A percentile compares a stretch with the other conserved stretches of the same genome.
Conservation (phyloP, 1,140 invertebrate genomes). For the Drosophila santomea region DNA sequence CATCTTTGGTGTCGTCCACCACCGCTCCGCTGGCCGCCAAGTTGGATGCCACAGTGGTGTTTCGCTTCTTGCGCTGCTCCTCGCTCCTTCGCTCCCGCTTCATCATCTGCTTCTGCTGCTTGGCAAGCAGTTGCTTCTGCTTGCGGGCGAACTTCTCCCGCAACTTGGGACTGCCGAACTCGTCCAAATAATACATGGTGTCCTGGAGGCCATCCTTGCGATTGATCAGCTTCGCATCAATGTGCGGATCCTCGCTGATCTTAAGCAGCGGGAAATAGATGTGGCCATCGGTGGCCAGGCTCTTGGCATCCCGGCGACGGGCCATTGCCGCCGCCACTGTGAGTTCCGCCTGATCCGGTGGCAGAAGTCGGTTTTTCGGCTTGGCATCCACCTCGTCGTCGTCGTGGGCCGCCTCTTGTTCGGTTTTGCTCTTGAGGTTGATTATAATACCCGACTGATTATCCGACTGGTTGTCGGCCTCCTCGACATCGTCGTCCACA, state of each 20-base stretch:
- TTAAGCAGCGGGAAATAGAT: conserved; percentile 78
- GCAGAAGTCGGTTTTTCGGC: conserved; percentile 18
- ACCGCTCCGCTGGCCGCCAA: conserved; percentile 65
- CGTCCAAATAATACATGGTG: conserved; percentile 84
- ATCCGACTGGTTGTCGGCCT: conserved; percentile 60
- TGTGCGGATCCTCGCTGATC: conserved; percentile 77
- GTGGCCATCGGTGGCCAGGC: conserved; percentile 71
- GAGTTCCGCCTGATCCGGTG: conserved; percentile 51
- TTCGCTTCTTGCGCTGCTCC: conserved; percentile 76
- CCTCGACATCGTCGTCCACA: conserved; percentile 68
- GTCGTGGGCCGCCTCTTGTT: neutral
- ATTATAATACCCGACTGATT: conserved; percentile 68
- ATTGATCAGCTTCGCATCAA: conserved; percentile 81
- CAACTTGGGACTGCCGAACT: conserved; percentile 83
- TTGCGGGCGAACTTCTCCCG: conserved; percentile 81
- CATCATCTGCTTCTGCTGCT: conserved; percentile 62
- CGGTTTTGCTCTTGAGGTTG: conserved; percentile 35
- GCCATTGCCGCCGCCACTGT: conserved; percentile 58
- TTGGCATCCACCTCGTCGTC: conserved; percentile 6
- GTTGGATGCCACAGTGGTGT: conserved; percentile 75
- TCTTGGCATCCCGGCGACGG: conserved; percentile 55
- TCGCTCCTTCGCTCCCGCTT: conserved; percentile 70
- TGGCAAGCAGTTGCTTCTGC: conserved; percentile 70
- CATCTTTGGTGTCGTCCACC: conserved; percentile 56
- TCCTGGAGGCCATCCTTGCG: conserved; percentile 83